Evolutionary conservation across 2,888 invertebrate genomes (phyloP), one percentile per base, ranked within the genome.

Genomic region (Lasioglossum malachurum): DNA sequence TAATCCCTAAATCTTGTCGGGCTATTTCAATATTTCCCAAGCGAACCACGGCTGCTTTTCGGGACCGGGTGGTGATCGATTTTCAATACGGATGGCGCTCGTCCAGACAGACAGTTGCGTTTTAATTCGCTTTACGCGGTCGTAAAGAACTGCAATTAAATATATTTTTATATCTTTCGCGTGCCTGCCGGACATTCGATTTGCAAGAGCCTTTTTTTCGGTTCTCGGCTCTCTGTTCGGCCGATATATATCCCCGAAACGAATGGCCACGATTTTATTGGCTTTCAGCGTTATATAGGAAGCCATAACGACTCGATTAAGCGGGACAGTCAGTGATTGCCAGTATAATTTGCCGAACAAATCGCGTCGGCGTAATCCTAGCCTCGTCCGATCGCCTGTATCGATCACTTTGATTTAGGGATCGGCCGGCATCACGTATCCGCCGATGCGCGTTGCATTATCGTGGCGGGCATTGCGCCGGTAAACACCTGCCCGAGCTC

Each of bases 301-400:
- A 86, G 87, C 88, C 88, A 91, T 91, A 91, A 91, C 90, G 91
- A 91, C 88, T 91, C 89, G 91, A 91, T 91, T 91, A 91, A 91
- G 85, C 90, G 88, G 89, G 90, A 90, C 90, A 88, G 91, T 88
- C 89, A 67, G 89, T 89, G 90, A 91, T 91, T 91, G 89, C 91
- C 89, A 84, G 89, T 91, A 91, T 91, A 91, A 91, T 91, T 91
- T 90, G 87, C 87, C 88, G 90, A 89, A 91, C 91, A 91, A 91
- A 91, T 91, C 91, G 87, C 87, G 82, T 89, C 86, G 84, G 80
- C 81, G 84, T 90, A 91, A 91, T 90, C 91, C 91, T 87, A 91
- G 87, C 84, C 86, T 75, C 84, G 84, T 77, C 87, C 69, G 86
- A 88, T 88, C 88, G 84, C 44, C 78, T 64, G 82, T 88, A 91